Base-by-base conservation (phyloP, 2,797 vertebrate species). In the Brachyalestes nurse region DNA sequence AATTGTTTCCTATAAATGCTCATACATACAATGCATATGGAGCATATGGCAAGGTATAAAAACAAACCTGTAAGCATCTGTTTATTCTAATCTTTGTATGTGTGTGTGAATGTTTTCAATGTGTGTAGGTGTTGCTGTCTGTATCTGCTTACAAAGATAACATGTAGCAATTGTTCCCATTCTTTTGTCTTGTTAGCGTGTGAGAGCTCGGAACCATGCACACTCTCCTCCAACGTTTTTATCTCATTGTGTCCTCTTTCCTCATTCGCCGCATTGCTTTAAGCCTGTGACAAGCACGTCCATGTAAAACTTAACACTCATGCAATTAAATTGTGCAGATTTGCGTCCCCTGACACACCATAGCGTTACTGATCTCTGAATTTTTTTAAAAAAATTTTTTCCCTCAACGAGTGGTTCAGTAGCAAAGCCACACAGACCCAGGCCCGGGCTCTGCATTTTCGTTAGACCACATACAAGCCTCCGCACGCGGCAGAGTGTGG, bases 391-490 rank as follows among this genome's bases (percentile, higher is more conserved):
- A n/a, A n/a, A n/a, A n/a, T 60, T 23, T 23, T 60, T 21, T 8
- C 8, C 16, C 55, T 60, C 47, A 3, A 45, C 14, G 4, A 23
- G 34, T 5, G 9, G 38, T 55, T 47, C 74, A 25, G n/a, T 55
- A 64, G 53, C 38, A 6, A 53, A 66, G 70, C 71, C 67, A 55
- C 38, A 23, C 60, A 62, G 42, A 47, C 75, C 64, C 72, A 60
- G 60, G 53, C 62, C 64, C 19, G 67, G 40, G 77, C 73, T 87
- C 79, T 69, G 82, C 67, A 69, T 77, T 75, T 61, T 82, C 8
- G 82, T 80, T 75, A 53, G 82, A 73, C 89, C 89, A 86, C 84
- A 84, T 85, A 88, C 86, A 87, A 84, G 85, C 83, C 70, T 75
- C 79, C 78, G 85, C 77, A 19, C 79, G 80, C 85, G 88, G 83